Evolutionary conservation across 37 sponge, comb jelly and placozoan species (phyloP).

Genomic region (Geodia barretti): DNA sequence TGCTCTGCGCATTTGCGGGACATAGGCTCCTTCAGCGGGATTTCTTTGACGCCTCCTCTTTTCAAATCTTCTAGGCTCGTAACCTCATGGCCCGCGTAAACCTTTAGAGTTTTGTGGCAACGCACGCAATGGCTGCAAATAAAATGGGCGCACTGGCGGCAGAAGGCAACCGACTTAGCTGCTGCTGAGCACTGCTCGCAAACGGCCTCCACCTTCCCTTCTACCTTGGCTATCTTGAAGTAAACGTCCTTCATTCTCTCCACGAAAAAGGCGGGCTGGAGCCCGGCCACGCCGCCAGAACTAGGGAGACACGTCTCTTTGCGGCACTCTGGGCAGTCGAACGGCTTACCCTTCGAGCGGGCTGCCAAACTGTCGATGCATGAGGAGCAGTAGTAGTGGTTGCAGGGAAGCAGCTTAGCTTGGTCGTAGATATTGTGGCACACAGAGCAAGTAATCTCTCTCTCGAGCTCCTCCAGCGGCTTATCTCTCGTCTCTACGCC

Average conservation of each 20-base stretch:
- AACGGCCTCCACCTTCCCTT: conserved; percentile 15
- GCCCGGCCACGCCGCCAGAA: conserved; percentile 1
- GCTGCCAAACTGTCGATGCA: no score
- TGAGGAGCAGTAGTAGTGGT: no score
- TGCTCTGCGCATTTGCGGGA: conserved; percentile 10
- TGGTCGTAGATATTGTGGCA: no score
- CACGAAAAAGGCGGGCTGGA: conserved; percentile 37
- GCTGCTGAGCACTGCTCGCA: conserved; percentile 34
- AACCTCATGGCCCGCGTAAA: conserved; percentile 17
- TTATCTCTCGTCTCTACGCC: no score
- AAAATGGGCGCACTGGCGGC: conserved; percentile 38
- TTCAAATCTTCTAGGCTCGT: conserved; percentile 7
- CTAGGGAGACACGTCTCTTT: conserved; percentile 14
- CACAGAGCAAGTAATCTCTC: no score
- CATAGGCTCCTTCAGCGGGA: neutral
- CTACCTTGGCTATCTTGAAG: conserved; percentile 11
- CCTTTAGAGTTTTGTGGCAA: conserved; percentile 18
- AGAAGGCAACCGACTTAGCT: conserved; percentile 15
- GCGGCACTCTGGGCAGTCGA: conserved; percentile 45
- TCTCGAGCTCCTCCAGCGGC: no score
- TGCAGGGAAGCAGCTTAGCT: no score
- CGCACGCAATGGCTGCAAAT: conserved; percentile 31
- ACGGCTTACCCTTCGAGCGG: no score
- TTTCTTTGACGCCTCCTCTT: conserved; percentile 14
- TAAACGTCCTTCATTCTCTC: conserved; percentile 29